Evolutionary conservation across 2,113 vertebrate species (phyloP).

Genomic region (Chrysemys picta): DNA sequence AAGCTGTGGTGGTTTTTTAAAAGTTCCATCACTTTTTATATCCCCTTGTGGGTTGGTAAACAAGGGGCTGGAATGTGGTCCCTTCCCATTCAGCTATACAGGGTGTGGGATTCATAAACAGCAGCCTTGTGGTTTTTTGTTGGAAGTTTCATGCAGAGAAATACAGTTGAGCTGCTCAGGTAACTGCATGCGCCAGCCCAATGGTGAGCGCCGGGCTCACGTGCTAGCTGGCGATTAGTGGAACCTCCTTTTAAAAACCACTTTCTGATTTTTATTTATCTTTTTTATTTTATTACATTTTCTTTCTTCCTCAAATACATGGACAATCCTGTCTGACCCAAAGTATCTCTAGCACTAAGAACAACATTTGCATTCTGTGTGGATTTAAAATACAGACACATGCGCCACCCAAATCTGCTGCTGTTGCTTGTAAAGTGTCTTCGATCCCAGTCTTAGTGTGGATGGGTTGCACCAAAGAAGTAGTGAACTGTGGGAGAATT

Average conservation of each 20-base stretch:
- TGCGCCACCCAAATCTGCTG: background rate
- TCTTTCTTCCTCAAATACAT: background rate
- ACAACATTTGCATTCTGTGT: background rate
- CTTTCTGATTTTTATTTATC: background rate
- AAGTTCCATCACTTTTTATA: background rate
- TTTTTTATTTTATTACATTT: background rate
- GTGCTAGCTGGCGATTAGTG: background rate
- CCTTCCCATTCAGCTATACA: background rate
- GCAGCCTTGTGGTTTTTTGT: background rate
- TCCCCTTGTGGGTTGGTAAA: background rate
- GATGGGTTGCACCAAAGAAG: background rate
- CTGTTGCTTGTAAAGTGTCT: background rate
- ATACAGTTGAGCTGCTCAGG: background rate
- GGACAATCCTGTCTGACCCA: background rate
- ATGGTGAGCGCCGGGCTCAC: background rate
- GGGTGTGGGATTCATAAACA: background rate
- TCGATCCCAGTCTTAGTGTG: background rate
- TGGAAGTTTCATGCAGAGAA: background rate
- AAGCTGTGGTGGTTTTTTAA: background rate
- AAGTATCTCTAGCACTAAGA: background rate
- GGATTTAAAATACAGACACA: background rate
- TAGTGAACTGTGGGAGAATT: background rate
- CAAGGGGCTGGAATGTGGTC: background rate
- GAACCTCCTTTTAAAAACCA: background rate
- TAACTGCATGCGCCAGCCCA: background rate